Evolutionary conservation across 2,797 vertebrate species (phyloP), one percentile per base, ranked within the genome.

Genomic region (Hafferia zeledoni): DNA sequence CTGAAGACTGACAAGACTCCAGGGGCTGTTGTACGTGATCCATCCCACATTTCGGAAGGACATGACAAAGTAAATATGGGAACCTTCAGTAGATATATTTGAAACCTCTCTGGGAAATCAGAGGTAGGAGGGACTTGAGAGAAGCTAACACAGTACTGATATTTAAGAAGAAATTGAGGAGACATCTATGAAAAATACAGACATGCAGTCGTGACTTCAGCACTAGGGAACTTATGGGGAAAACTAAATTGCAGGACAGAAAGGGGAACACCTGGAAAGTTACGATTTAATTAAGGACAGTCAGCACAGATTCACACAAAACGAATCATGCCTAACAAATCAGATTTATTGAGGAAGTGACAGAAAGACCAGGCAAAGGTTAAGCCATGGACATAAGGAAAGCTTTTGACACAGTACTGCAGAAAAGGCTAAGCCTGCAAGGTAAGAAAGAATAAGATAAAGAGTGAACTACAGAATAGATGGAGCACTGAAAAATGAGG

Each of bases 271-370:
- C 95, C 92, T 93, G 94, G 96, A 96, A 94, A 95, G 94, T 93
- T 93, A 96, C 6, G 46, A 95, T 95, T 97, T 95, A 97, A 97
- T 96, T 96, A 97, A 96, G 96, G 96, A 97, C 78, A 95, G 86
- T 95, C 92, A 47, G 67, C 79, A 85, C 31, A 13, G 90, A 94
- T 96, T 96, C 92, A 83, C 83, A 93, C 95, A 94, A 85, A 97
- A 91, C 17, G 5, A 95, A 89, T 89, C 84, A 30, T 94, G 96
- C 93, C 95, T 96, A 96, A 95, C 90, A 96, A 95, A 96, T 95
- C 94, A 97, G 96, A 97, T 96, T 97, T 97, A 97, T 95, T 86
- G 94, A 97, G 95, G 94, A 96, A 96, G 92, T 92, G 94, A 96
- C 91, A 95, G 89, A 93, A 97, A 93, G 89, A 95, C 84, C 82